Conservation (phyloP, 2,888 invertebrate genomes). For the Drosophila mimetica region DNA sequence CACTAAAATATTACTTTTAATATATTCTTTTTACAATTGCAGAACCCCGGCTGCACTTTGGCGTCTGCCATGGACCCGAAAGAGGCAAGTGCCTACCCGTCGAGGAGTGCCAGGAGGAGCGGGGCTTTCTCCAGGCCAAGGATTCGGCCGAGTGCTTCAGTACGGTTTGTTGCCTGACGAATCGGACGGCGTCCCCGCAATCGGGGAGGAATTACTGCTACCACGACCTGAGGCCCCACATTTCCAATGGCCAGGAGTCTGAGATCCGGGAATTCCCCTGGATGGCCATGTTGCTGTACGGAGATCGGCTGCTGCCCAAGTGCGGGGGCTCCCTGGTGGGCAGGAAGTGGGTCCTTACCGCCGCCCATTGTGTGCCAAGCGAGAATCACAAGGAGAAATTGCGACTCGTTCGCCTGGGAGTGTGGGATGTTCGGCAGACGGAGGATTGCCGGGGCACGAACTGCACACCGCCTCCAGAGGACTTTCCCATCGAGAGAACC, state of each 20-base stretch:
- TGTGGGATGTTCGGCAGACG: conserved; percentile 83
- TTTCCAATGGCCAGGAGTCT: conserved; percentile 37
- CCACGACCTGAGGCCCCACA: background rate
- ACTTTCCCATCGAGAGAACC: conserved; percentile 77
- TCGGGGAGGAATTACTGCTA: conserved; percentile 3
- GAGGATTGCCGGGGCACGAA: conserved; percentile 61
- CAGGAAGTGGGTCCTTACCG: conserved; percentile 85
- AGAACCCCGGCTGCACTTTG: background rate
- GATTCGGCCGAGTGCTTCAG: conserved; percentile 5
- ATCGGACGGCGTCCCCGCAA: background rate
- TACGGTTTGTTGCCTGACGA: conserved; percentile 3
- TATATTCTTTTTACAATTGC: too few species aligned
- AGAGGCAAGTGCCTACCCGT: conserved; percentile 10
- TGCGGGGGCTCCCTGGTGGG: conserved; percentile 60
- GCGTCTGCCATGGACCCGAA: background rate
- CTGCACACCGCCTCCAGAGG: conserved; percentile 21
- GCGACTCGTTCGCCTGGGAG: conserved; percentile 78
- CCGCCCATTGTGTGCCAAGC: conserved; percentile 90
- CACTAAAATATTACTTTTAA: background rate
- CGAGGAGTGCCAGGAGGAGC: conserved; percentile 8
- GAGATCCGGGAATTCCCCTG: conserved; percentile 54
- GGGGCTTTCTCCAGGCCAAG: background rate
- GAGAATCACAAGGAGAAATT: conserved; percentile 84
- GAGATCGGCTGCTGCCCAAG: conserved; percentile 31
- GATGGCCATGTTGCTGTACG: conserved; percentile 53